phyloP scores from a whole-genome alignment of 1,140 invertebrate genomes.

The Meteorus sp. region DNA sequence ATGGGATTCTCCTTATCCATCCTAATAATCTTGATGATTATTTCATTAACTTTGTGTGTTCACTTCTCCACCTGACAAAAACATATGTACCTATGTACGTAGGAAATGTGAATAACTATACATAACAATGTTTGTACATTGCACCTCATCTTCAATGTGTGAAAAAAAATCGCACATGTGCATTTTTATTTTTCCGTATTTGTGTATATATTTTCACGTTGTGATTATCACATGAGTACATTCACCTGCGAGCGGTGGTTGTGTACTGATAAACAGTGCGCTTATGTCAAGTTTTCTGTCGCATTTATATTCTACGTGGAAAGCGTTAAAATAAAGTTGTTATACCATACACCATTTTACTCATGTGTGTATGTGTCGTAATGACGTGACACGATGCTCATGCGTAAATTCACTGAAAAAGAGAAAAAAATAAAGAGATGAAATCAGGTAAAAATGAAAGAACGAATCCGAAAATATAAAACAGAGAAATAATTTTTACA shows the following conservation, averaged over 20 bases:
- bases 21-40: conserved; percentile 15
- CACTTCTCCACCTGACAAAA: background rate
- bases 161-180: background rate
- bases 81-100: background rate
- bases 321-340: conserved; percentile 37
- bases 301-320: no score
- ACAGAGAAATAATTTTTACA: no score
- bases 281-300: no score
- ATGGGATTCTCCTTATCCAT: conserved; percentile 1
- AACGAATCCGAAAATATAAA: no score
- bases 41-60: conserved; percentile 8
- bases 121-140: background rate
- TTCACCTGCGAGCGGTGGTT: conserved; percentile 2
- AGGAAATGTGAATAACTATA: no score
- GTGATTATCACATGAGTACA: background rate
- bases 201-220: background rate
- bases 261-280: background rate
- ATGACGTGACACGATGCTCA: no score
- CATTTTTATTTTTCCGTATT: background rate
- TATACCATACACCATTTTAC: conserved; percentile 14
- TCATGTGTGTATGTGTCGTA: background rate
- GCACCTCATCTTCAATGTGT: background rate
- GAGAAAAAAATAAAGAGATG: no score
- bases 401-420: no score
- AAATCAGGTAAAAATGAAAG: no score